Conservation (phyloP, 2,113 vertebrate genomes). For the Ursus arctos region DNA sequence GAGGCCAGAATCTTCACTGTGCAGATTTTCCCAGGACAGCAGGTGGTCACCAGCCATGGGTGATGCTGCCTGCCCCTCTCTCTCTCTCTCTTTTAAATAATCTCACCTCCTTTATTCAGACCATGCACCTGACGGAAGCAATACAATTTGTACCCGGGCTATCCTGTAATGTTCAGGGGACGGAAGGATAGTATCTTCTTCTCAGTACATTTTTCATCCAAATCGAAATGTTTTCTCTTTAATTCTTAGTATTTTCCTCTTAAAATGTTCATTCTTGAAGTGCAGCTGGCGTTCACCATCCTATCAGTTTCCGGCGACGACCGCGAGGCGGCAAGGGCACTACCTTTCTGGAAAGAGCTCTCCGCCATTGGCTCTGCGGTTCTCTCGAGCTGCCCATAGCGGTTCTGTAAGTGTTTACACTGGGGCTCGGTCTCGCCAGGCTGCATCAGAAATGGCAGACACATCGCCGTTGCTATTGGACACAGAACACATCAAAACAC, state of each 20-base stretch:
- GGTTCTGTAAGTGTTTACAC: not conserved
- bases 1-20: not conserved
- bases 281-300: not conserved
- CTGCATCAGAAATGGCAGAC: rapidly evolving
- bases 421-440: not conserved
- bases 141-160: not conserved
- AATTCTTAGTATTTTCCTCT: not conserved
- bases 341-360: not conserved
- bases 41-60: rapidly evolving
- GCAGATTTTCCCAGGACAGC: not conserved
- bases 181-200: not conserved
- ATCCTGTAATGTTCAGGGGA: not conserved
- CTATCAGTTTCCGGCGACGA: rapidly evolving
- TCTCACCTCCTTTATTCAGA: not conserved
- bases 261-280: not conserved
- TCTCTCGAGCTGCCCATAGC: rapidly evolving
- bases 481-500: not conserved
- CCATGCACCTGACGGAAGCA: not conserved
- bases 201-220: not conserved
- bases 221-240: not conserved
- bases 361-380: rapidly evolving
- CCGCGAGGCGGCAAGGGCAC: rapidly evolving
- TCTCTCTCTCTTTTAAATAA: not conserved
- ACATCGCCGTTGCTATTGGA: rapidly evolving
- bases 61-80: not conserved